Evolutionary conservation across 2,888 invertebrate genomes (phyloP).

Genomic region (Lycia hirtaria): DNA sequence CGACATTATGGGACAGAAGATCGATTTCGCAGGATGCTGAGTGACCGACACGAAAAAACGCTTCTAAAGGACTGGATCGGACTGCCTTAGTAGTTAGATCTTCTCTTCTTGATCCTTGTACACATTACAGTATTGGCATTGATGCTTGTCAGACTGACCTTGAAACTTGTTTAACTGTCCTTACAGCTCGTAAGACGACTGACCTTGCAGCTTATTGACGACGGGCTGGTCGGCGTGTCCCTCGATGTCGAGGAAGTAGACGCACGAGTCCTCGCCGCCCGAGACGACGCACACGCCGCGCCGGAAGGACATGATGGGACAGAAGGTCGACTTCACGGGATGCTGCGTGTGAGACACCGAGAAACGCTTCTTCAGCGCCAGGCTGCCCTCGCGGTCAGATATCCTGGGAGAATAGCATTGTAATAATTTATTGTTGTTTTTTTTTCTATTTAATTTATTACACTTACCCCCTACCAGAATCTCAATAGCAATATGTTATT

Average conservation of each 20-base stretch:
- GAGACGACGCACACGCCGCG: conserved; percentile 93
- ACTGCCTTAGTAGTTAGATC: conserved; percentile 88
- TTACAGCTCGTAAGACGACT: too few relatives aligned
- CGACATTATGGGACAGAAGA: conserved; percentile 95
- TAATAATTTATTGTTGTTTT: too few relatives aligned
- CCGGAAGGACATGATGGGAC: conserved; percentile 93
- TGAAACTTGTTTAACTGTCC: too few relatives aligned
- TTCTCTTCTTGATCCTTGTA: too few relatives aligned
- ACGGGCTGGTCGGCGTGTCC: conserved; percentile 82
- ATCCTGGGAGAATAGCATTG: conserved; percentile 90
- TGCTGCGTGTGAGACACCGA: conserved; percentile 86
- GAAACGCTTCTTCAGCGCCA: conserved; percentile 88
- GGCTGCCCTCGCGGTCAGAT: conserved; percentile 87
- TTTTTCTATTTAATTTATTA: too few relatives aligned
- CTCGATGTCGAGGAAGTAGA: conserved; percentile 92
- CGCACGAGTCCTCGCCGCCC: conserved; percentile 92
- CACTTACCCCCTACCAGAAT: too few relatives aligned
- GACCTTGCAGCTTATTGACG: conserved; percentile 86
- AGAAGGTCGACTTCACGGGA: conserved; percentile 91
- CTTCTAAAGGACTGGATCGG: conserved; percentile 87
- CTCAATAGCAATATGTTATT: too few relatives aligned
- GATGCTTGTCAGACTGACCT: too few relatives aligned
- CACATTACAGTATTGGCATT: too few relatives aligned
- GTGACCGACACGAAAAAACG: conserved; percentile 88
- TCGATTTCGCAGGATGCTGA: conserved; percentile 87